Evolutionary conservation across 2,888 invertebrate species (phyloP).

Genomic region (Halictus quadricinctus): DNA sequence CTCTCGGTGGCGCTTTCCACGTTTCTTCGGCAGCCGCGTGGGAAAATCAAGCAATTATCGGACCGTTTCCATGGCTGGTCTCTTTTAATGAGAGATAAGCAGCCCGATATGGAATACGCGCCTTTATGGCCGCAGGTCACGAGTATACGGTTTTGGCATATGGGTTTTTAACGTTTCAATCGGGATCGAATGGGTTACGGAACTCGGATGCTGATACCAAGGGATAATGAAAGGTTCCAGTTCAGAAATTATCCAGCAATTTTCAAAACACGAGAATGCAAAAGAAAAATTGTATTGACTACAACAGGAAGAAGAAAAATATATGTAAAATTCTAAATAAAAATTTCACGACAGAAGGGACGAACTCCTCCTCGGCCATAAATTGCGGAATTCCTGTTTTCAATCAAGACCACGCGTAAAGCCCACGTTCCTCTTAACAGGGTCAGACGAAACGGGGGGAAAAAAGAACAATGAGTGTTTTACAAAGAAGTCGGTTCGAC

Average conservation of each 20-base stretch:
- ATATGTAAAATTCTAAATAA: not conserved
- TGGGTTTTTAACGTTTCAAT: not conserved
- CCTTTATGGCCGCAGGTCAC: not conserved
- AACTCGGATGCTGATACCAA: no score
- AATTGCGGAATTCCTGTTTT: not conserved
- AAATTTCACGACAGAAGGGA: not conserved
- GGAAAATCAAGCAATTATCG: slow-evolving; percentile 10
- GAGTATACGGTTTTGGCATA: no score
- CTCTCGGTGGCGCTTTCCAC: not conserved
- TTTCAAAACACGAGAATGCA: no score
- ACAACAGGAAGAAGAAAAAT: not conserved
- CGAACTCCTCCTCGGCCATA: not conserved
- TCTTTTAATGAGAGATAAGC: slow-evolving; percentile 1
- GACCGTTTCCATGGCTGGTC: not conserved
- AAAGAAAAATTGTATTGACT: not conserved
- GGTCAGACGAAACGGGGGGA: not conserved
- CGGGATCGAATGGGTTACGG: not conserved
- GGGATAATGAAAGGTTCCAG: no score
- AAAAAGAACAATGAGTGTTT: not conserved
- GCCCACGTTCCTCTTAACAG: not conserved
- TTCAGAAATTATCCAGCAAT: no score
- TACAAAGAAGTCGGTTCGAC: slow-evolving; percentile 4
- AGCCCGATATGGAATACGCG: not conserved
- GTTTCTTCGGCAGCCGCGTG: not conserved
- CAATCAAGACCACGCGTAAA: not conserved